Conservation (phyloP, 2,888 invertebrate genomes). For the Amorpha juglandis region DNA sequence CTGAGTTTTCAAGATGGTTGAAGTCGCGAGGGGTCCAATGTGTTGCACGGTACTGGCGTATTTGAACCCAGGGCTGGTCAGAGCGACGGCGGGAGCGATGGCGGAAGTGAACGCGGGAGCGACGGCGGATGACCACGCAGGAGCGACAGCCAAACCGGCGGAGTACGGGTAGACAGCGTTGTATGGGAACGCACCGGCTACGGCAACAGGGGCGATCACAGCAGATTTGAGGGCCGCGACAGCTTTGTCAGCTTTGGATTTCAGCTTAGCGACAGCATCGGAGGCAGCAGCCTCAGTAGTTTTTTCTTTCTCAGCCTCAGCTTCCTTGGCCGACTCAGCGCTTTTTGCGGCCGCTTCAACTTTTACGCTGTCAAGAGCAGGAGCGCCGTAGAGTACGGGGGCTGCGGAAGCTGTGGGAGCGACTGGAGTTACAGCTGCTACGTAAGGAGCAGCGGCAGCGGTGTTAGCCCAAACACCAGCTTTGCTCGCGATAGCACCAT, state of each 20-base stretch:
- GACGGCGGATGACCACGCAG: background rate
- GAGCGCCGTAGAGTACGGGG: conserved; percentile 16
- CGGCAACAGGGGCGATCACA: background rate
- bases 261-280: conserved; percentile 1
- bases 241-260: conserved; percentile 21
- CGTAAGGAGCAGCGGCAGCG: conserved; percentile 40
- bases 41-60: conserved; percentile 9
- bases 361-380: conserved; percentile 21
- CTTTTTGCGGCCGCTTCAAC: conserved; percentile 35
- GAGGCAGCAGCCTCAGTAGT: conserved; percentile 29
- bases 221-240: conserved; percentile 9
- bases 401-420: conserved; percentile 38
- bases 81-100: background rate
- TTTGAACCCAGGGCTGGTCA: background rate
- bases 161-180: conserved; percentile 1
- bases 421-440: conserved; percentile 33
- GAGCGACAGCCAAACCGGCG: background rate
- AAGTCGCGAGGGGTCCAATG: background rate
- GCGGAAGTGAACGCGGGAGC: background rate
- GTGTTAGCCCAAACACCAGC: conserved; percentile 54
- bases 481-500: conserved; percentile 60
- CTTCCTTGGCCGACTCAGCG: conserved; percentile 28
- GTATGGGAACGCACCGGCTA: conserved; percentile 2
- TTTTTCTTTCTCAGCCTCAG: conserved; percentile 32
- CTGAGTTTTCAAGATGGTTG: conserved; percentile 13